phyloP scores from a whole-genome alignment of 2,797 vertebrate species.

The Hyperoplus lanceolatus region DNA sequence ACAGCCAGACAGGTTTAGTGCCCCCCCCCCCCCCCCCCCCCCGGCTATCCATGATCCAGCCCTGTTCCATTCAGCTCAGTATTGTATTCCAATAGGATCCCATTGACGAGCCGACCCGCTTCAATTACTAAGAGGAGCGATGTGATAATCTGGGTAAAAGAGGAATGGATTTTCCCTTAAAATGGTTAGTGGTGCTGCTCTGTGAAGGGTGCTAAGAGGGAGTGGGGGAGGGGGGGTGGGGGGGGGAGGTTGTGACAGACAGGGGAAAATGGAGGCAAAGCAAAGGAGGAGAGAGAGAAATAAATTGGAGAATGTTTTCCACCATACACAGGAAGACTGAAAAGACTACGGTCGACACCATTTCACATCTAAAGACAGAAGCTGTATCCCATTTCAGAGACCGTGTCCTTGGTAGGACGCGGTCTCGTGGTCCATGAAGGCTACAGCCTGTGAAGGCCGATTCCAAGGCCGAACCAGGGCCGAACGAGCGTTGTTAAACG shows the following conservation, averaged over 20 bases:
- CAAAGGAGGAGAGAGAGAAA: neutral
- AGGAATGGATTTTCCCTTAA: slow-evolving; percentile 72
- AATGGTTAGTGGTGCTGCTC: slow-evolving; percentile 38
- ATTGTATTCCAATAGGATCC: slow-evolving; percentile 74
- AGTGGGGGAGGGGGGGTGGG: too few species aligned
- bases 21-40: slow-evolving; percentile 19
- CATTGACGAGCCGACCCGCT: slow-evolving; percentile 53
- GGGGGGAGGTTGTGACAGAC: neutral
- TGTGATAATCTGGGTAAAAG: slow-evolving; percentile 71
- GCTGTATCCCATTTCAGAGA: too few species aligned
- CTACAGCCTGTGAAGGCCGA: too few species aligned
- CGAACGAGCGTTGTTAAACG: too few species aligned
- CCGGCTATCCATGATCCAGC: slow-evolving; percentile 50
- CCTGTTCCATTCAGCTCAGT: slow-evolving; percentile 49
- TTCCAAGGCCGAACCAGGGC: too few species aligned
- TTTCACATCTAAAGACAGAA: too few species aligned
- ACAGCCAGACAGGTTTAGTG: slow-evolving; percentile 55
- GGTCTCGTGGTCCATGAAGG: too few species aligned
- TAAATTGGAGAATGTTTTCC: neutral
- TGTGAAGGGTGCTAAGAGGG: neutral
- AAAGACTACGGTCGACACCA: too few species aligned
- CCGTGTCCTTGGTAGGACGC: too few species aligned
- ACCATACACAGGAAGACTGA: too few species aligned
- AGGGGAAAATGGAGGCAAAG: neutral
- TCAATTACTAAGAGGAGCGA: slow-evolving; percentile 69